Conservation (phyloP, 1,140 invertebrate species). For the Dreissena rostriformis region DNA sequence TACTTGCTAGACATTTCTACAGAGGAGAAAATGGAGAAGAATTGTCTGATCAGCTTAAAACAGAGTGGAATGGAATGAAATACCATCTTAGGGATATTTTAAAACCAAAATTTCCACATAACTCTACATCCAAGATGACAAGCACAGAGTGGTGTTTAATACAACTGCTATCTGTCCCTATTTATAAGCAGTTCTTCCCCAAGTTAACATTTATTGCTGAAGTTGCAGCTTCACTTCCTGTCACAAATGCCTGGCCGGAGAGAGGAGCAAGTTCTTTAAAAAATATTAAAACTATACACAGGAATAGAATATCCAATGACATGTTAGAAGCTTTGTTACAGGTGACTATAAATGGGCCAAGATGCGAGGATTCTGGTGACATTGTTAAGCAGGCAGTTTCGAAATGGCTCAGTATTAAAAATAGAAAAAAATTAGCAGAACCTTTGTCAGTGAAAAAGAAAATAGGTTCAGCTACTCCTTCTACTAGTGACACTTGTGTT, state of each 20-base stretch:
- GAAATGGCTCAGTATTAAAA: no score
- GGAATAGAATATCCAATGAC: neutral
- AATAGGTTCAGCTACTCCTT: no score
- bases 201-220: conserved; percentile 12
- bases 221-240: conserved; percentile 28
- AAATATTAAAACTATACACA: conserved; percentile 31
- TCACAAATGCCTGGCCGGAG: conserved; percentile 32
- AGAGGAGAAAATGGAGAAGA: conserved; percentile 2
- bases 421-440: no score
- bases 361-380: conserved; percentile 4
- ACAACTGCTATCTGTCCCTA: neutral
- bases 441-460: no score
- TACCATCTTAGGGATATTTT: conserved; percentile 25
- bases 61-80: conserved; percentile 31
- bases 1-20: neutral
- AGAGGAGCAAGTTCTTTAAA: conserved; percentile 9
- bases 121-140: neutral
- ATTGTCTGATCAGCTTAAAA: conserved; percentile 6
- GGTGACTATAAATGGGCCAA: conserved; percentile 37
- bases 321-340: conserved; percentile 25
- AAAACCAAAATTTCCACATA: conserved; percentile 20
- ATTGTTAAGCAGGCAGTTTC: neutral
- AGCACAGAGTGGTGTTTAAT: conserved; percentile 27
- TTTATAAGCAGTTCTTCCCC: conserved; percentile 2
- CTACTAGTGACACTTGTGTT: no score